phyloP scores from a whole-genome alignment of 2,113 vertebrate genomes.

The Callaeas wilsoni region DNA sequence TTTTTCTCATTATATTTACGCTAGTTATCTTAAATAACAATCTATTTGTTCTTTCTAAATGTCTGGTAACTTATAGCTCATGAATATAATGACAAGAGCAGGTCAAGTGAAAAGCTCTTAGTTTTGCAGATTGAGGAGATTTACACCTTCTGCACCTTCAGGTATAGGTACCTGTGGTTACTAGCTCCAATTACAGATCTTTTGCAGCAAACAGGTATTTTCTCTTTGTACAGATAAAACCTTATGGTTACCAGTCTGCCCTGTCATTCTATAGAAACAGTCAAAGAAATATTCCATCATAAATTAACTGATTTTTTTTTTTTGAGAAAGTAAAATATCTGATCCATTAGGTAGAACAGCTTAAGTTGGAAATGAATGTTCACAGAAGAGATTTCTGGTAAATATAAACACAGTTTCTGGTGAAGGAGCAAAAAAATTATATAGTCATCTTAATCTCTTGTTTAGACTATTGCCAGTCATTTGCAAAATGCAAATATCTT shows the following conservation, averaged over 20 bases:
- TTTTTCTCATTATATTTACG: background rate
- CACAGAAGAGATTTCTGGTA: background rate
- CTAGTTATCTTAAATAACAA: background rate
- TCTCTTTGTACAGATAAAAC: background rate
- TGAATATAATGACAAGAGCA: background rate
- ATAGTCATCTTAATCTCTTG: background rate
- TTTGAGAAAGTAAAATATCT: background rate
- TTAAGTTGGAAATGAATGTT: background rate
- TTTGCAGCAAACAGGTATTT: background rate
- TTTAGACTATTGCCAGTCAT: background rate
- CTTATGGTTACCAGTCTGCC: background rate
- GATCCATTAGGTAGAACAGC: background rate
- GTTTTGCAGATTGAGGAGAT: background rate
- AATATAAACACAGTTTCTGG: background rate
- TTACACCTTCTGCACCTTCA: background rate
- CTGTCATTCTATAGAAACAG: background rate
- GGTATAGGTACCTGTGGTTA: background rate
- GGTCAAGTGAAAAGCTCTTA: background rate
- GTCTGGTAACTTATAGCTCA: background rate
- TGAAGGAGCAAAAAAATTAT: background rate
- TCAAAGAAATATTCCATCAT: background rate
- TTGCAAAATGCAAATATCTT: conserved; percentile 11
- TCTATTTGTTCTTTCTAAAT: background rate
- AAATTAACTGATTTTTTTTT: background rate
- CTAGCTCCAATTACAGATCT: background rate